phyloP scores from a whole-genome alignment of 2,113 vertebrate genomes.

The Phaethon lepturus region DNA sequence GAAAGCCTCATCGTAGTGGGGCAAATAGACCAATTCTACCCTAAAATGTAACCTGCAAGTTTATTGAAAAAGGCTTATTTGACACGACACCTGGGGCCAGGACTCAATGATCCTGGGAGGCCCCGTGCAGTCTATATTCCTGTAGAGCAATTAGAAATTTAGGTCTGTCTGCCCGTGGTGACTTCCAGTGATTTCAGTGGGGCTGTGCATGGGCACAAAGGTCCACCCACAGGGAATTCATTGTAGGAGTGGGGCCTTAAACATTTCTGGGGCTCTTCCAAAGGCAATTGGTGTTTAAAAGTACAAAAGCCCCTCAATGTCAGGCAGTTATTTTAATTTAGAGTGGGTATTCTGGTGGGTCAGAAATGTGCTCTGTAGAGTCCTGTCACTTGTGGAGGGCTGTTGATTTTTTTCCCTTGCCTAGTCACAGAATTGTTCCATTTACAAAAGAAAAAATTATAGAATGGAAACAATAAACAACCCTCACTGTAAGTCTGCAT shows the following conservation, averaged over 20 bases:
- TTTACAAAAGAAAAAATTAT: not conserved
- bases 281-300: not conserved
- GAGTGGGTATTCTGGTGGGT: not conserved
- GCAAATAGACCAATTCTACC: not conserved
- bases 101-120: not conserved
- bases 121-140: not conserved
- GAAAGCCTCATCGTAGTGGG: not conserved
- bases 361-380: not conserved
- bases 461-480: not conserved
- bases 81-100: not conserved
- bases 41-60: not conserved
- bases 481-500: not conserved
- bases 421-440: not conserved
- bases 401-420: not conserved
- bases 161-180: not conserved
- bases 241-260: not conserved
- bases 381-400: not conserved
- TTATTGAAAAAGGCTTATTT: not conserved
- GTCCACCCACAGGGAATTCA: not conserved
- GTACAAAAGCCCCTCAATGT: not conserved
- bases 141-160: not conserved
- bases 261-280: not conserved
- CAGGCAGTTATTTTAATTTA: not conserved
- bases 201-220: not conserved
- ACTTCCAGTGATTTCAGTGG: not conserved